Evolutionary conservation across 2,888 invertebrate genomes (phyloP).

Genomic region (Mythimna lalbum): DNA sequence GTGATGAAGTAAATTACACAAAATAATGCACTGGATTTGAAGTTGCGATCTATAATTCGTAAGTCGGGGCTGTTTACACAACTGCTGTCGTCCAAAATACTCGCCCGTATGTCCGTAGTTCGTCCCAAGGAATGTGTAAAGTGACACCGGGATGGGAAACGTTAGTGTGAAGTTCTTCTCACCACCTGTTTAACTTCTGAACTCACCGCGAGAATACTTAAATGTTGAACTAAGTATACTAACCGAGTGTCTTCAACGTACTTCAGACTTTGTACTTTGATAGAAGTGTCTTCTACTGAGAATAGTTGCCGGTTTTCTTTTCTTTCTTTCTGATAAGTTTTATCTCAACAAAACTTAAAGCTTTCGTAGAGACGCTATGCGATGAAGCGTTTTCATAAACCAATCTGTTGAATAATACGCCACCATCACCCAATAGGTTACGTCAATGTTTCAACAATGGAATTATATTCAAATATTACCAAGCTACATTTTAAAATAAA

Average conservation of each 20-base stretch:
- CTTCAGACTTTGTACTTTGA: slow-evolving; percentile 34
- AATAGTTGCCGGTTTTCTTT: slow-evolving; percentile 1
- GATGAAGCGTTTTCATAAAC: too few relatives aligned
- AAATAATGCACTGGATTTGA: too few relatives aligned
- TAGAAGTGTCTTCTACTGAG: neutral
- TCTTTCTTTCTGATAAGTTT: too few relatives aligned
- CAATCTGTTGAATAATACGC: too few relatives aligned
- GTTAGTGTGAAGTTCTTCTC: slow-evolving; percentile 44
- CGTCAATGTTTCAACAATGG: too few relatives aligned
- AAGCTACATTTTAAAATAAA: neutral
- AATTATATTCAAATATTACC: too few relatives aligned
- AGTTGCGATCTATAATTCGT: too few relatives aligned
- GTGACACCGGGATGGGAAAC: slow-evolving; percentile 42
- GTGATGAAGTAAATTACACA: too few relatives aligned
- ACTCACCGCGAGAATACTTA: slow-evolving; percentile 52
- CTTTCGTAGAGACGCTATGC: too few relatives aligned
- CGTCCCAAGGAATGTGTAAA: slow-evolving; percentile 43
- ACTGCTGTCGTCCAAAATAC: neutral
- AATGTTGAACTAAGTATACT: slow-evolving; percentile 53
- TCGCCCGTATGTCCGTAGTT: slow-evolving; percentile 16
- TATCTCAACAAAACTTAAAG: too few relatives aligned
- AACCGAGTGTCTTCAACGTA: slow-evolving; percentile 36
- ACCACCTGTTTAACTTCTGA: slow-evolving; percentile 61
- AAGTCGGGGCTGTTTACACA: too few relatives aligned
- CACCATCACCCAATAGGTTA: too few relatives aligned